Conservation (phyloP, 2,888 invertebrate species). For the Pteria penguin region DNA sequence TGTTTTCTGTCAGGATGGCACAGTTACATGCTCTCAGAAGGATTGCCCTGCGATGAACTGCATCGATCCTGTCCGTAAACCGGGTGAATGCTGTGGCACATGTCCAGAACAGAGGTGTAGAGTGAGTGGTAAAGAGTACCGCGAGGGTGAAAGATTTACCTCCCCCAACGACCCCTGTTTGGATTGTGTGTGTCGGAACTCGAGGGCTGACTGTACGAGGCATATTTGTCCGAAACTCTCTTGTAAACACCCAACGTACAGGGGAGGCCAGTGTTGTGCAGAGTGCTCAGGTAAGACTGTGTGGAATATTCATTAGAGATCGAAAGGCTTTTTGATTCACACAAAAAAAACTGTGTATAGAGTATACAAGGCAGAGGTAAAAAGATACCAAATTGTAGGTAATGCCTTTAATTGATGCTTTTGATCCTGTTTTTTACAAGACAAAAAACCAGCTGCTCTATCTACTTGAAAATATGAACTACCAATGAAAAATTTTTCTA, state of each 20-base stretch:
- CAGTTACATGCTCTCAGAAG: conserved; percentile 59
- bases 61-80: conserved; percentile 57
- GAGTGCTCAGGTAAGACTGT: conserved; percentile 59
- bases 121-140: conserved; percentile 56
- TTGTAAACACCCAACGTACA: conserved; percentile 64
- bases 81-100: conserved; percentile 68
- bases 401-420: background rate
- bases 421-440: background rate
- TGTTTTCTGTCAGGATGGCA: conserved; percentile 66
- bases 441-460: too few species aligned
- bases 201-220: conserved; percentile 61
- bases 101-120: conserved; percentile 60
- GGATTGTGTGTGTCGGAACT: conserved; percentile 68
- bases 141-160: conserved; percentile 63
- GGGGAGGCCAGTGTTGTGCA: conserved; percentile 67
- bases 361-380: background rate
- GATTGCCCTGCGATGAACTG: conserved; percentile 63
- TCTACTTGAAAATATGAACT: too few species aligned
- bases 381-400: background rate
- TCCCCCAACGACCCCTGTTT: conserved; percentile 62
- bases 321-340: too few species aligned
- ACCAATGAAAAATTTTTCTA: too few species aligned
- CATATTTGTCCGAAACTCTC: conserved; percentile 60
- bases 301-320: too few species aligned
- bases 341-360: too few species aligned